Conservation (phyloP, 1,140 invertebrate species). For the Ceratosolen fusciceps region DNA sequence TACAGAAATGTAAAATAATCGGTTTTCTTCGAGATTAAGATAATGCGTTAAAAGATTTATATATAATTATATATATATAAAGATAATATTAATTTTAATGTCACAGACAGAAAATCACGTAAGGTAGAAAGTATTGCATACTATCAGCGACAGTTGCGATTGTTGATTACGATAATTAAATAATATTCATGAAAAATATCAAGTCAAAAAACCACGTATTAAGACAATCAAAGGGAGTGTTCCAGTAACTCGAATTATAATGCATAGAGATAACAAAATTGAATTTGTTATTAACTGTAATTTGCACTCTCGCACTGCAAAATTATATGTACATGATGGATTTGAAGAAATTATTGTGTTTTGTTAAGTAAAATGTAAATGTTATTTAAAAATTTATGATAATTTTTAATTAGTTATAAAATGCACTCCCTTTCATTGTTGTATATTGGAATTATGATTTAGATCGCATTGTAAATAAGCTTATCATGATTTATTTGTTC, state of each 20-base stretch:
- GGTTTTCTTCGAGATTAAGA: constrained; percentile 50
- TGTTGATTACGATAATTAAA: constrained; percentile 20
- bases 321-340: background rate
- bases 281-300: constrained; percentile 6
- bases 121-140: constrained; percentile 51
- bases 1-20: constrained; percentile 56
- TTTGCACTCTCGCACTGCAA: constrained; percentile 18
- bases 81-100: constrained; percentile 43
- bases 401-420: constrained; percentile 28
- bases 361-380: constrained; percentile 16
- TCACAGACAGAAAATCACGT: constrained; percentile 48
- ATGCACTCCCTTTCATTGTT: constrained; percentile 30
- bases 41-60: constrained; percentile 44
- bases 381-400: constrained; percentile 15
- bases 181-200: constrained; percentile 27
- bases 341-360: constrained; percentile 34
- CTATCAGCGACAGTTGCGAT: constrained; percentile 50
- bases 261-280: background rate
- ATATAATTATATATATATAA: constrained; percentile 44
- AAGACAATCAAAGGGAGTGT: constrained; percentile 39
- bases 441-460: constrained; percentile 39
- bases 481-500: constrained; percentile 51
- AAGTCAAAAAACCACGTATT: constrained; percentile 3
- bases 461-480: constrained; percentile 56
- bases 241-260: constrained; percentile 12